Base-by-base conservation (phyloP, 1,140 invertebrate genomes). In the Zophobas atratus region DNA sequence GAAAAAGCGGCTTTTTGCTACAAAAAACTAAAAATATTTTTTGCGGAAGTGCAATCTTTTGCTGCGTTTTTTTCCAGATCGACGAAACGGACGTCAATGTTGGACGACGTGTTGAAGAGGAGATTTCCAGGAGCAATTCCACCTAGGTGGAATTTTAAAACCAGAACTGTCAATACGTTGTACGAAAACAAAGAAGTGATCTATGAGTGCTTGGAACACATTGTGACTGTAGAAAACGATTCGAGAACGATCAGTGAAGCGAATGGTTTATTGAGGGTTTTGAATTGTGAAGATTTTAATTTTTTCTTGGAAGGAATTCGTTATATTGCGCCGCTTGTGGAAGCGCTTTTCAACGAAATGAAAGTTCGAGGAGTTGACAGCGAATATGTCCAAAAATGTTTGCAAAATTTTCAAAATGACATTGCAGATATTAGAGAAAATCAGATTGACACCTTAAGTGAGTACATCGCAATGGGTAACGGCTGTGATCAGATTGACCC, bases 1-100 rank as follows among this genome's bases (percentile, higher is more conserved):
- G 38, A 36, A 6, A 36, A 63, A 20, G 57, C 57, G 35, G 38
- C 57, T 36, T 36, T 6, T n/a, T 8, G 6, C 20, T 6, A 82
- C 41, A 80, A 75, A 51, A 75, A 77, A 39, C 79, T 81, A 56
- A 71, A 74, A 81, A 81, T 81, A 39, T 86, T 85, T 75, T 84
- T 86, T 75, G 74, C 77, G 34, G 67, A 75, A 39, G 43, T 82
- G n/a, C 70, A 39, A 32, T 77, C 75, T 41, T 36, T 82, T 53
- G 74, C 67, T 67, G 71, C 71, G 0, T 81, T 81, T 70, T 72
- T 81, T 56, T 6, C 43, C 35, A 76, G 36, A 41, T 80, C 79
- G 0, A 43, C 77, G 33, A 55, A 81, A 73, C 48, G 70, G 0
- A 80, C 46, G 6, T 46, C 38, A 34, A 49, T 81, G n/a, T 51